A percentile compares a stretch with the other conserved stretches of the same genome.
phyloP scores from a whole-genome alignment of 1,140 invertebrate species.

The Acromyrmex echinatior region DNA sequence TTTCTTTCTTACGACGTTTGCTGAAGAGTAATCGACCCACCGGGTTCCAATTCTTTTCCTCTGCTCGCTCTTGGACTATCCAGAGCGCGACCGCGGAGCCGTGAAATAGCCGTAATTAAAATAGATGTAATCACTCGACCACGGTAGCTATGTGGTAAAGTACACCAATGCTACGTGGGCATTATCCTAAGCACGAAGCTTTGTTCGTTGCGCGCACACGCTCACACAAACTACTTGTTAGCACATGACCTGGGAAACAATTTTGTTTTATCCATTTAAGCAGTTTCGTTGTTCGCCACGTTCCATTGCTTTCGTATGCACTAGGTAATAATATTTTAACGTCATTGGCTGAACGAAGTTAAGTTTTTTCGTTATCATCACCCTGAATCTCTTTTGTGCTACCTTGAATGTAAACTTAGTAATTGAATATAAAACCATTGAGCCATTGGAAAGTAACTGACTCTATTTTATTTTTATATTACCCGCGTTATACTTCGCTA shows the following conservation, averaged over 20 bases:
- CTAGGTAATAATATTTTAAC: conserved; percentile 50
- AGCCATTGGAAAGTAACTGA: not conserved
- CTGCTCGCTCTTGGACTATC: not conserved
- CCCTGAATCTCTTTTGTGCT: not conserved
- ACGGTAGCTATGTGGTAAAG: conserved; percentile 14
- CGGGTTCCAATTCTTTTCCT: conserved; percentile 49
- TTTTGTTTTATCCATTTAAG: conserved; percentile 60
- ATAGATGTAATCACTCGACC: conserved; percentile 71
- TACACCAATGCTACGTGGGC: not conserved
- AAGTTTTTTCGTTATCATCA: not conserved
- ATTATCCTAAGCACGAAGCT: conserved; percentile 19
- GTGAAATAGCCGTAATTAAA: conserved; percentile 74
- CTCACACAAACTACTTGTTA: conserved; percentile 22
- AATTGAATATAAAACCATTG: not conserved
- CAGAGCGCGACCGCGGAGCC: conserved; percentile 36
- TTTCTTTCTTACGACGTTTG: conserved; percentile 6
- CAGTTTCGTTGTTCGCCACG: conserved; percentile 38
- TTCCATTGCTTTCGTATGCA: conserved; percentile 40
- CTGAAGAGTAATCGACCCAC: conserved; percentile 53
- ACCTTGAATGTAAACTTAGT: not conserved
- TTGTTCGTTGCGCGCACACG: not conserved
- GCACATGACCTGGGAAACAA: conserved; percentile 44
- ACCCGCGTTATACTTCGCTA: not conserved
- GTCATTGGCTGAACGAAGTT: not conserved
- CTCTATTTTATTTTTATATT: not conserved